Percentiles rank a stretch among this genome's conserved stretches.
phyloP scores from a whole-genome alignment of 2,113 vertebrate species.

The Crotophaga sulcirostris region DNA sequence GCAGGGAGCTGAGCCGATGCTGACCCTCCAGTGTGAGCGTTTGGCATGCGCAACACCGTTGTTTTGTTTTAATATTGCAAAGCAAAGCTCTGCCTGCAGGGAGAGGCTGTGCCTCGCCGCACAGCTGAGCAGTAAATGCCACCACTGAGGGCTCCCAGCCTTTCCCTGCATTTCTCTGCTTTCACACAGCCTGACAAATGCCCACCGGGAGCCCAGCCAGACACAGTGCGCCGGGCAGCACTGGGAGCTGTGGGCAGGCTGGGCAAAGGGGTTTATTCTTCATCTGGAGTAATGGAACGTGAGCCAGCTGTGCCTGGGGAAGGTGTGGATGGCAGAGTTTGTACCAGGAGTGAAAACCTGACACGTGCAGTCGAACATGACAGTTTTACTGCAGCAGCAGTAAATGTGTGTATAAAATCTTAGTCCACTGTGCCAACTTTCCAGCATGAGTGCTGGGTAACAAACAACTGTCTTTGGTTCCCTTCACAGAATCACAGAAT shows the following conservation, averaged over 20 bases:
- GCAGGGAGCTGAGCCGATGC: fast-evolving
- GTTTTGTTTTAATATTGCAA: fast-evolving
- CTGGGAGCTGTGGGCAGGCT: background rate
- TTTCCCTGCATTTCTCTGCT: fast-evolving
- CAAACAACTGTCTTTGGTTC: background rate
- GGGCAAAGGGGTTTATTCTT: background rate
- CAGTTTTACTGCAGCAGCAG: background rate
- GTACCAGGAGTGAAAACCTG: background rate
- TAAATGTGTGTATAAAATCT: background rate
- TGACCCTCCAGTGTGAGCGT: fast-evolving
- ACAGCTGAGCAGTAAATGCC: fast-evolving
- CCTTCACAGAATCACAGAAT: background rate
- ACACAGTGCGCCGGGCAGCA: fast-evolving
- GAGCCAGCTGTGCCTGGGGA: background rate
- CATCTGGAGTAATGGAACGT: fast-evolving
- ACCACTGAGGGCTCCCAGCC: background rate
- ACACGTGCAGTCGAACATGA: background rate
- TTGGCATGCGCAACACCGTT: fast-evolving
- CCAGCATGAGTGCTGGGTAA: background rate
- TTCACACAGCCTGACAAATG: background rate
- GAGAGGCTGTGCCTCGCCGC: fast-evolving
- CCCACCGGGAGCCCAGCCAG: fast-evolving
- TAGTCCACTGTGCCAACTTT: background rate
- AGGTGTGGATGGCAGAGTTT: background rate
- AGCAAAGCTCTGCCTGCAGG: background rate